phyloP scores from a whole-genome alignment of 2,888 invertebrate species.

The Apamea sordens region DNA sequence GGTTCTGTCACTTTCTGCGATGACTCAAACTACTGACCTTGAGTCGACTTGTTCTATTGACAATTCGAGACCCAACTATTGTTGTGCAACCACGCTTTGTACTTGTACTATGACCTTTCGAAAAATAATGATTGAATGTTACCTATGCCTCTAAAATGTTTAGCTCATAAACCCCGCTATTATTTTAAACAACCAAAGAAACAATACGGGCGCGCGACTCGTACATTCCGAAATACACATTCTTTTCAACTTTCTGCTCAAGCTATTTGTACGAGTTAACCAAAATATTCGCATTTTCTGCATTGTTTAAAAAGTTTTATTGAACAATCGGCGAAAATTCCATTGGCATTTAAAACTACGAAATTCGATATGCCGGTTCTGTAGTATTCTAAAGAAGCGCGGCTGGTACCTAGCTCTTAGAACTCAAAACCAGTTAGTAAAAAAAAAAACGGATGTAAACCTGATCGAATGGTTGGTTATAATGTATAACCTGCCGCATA shows the following conservation, averaged over 20 bases:
- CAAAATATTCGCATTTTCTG: constrained; percentile 56
- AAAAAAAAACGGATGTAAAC: constrained; percentile 25
- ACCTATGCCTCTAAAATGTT: neutral
- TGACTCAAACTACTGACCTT: constrained; percentile 57
- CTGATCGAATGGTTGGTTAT: constrained; percentile 36
- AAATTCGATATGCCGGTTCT: constrained; percentile 29
- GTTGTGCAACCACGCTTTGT: constrained; percentile 28
- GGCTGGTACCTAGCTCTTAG: constrained; percentile 26
- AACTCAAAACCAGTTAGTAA: constrained; percentile 43
- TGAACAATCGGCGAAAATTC: constrained; percentile 25
- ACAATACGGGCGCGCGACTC: constrained; percentile 22
- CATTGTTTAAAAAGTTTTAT: constrained; percentile 48
- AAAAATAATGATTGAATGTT: neutral
- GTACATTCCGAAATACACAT: constrained; percentile 29
- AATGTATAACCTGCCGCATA: constrained; percentile 18
- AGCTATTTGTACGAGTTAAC: constrained; percentile 42
- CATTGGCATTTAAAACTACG: constrained; percentile 36
- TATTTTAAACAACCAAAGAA: neutral
- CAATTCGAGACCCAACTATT: constrained; percentile 39
- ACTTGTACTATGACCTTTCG: constrained; percentile 10
- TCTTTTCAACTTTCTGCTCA: constrained; percentile 48
- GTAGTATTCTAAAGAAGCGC: constrained; percentile 19
- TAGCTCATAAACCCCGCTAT: neutral
- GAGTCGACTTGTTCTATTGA: constrained; percentile 49
- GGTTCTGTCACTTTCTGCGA: constrained; percentile 52